Percentiles rank a stretch among this genome's conserved stretches.
These are phyloP conservation scores for Cydia amplana DNA, from an alignment of 1,140 invertebrate genomes.

Conservation along the genomic window DNA sequence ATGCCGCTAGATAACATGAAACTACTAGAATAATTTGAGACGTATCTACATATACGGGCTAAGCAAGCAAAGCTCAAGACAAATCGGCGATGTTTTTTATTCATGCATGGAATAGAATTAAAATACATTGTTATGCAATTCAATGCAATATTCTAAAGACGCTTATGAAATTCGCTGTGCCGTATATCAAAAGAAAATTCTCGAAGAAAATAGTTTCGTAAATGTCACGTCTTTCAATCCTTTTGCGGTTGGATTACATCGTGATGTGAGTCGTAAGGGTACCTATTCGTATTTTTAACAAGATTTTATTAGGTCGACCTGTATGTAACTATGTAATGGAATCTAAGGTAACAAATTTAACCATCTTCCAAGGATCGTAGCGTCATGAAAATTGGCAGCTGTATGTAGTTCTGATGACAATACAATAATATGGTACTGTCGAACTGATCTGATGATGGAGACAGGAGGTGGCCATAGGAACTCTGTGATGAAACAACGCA, in stretches of 20 bases:
- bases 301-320: no score
- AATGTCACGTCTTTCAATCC: background rate
- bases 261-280: background rate
- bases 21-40: background rate
- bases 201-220: constrained; percentile 9
- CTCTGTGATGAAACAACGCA: no score
- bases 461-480: no score
- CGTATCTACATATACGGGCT: background rate
- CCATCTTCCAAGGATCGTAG: no score
- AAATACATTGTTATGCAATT: constrained; percentile 43
- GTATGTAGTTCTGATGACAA: no score
- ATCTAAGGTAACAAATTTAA: no score
- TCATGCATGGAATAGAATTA: constrained; percentile 45
- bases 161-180: constrained; percentile 6
- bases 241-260: background rate
- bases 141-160: constrained; percentile 35
- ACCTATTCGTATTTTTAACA: background rate
- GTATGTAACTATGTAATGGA: no score
- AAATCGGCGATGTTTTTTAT: constrained; percentile 41
- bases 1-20: constrained; percentile 45
- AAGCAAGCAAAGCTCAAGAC: background rate
- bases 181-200: constrained; percentile 23
- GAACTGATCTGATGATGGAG: no score
- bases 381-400: no score
- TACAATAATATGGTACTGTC: no score